These are phyloP conservation scores for Miltochrista miniata DNA, from an alignment of 2,888 invertebrate species.

Conservation along the genomic window DNA sequence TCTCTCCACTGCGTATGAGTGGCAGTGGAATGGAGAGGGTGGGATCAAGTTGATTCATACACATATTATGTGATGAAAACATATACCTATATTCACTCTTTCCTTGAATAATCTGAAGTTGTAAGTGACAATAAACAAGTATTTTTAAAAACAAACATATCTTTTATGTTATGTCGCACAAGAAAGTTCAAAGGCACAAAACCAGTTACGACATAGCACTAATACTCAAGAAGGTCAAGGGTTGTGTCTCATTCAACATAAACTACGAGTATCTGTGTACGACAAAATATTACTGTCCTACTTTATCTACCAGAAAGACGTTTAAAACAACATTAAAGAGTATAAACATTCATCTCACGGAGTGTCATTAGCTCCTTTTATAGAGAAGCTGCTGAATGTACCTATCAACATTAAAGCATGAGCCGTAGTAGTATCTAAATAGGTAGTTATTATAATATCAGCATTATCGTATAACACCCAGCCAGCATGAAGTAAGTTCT, in stretches of 20 bases:
- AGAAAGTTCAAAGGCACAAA: not conserved
- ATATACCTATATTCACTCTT: no score
- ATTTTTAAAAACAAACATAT: no score
- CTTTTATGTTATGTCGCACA: no score
- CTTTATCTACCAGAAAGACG: constrained; percentile 14
- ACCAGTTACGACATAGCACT: constrained; percentile 1
- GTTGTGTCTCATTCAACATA: constrained; percentile 5
- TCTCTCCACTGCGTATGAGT: no score
- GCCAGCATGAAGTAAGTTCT: no score
- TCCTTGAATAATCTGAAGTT: no score
- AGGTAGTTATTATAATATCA: not conserved
- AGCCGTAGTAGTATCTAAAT: not conserved
- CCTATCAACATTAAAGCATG: not conserved
- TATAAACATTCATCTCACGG: constrained; percentile 21
- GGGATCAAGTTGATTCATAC: no score
- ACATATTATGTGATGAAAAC: no score
- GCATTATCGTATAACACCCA: no score
- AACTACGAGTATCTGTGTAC: constrained; percentile 6
- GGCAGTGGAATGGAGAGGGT: no score
- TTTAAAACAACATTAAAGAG: constrained; percentile 15
- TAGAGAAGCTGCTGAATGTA: constrained; percentile 12
- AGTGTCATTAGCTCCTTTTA: constrained; percentile 25
- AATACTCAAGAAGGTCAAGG: constrained; percentile 15
- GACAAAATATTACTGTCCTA: constrained; percentile 9
- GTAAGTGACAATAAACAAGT: no score